Evolutionary conservation across 2,797 vertebrate species (phyloP).

Genomic region (Gambusia yucatana): DNA sequence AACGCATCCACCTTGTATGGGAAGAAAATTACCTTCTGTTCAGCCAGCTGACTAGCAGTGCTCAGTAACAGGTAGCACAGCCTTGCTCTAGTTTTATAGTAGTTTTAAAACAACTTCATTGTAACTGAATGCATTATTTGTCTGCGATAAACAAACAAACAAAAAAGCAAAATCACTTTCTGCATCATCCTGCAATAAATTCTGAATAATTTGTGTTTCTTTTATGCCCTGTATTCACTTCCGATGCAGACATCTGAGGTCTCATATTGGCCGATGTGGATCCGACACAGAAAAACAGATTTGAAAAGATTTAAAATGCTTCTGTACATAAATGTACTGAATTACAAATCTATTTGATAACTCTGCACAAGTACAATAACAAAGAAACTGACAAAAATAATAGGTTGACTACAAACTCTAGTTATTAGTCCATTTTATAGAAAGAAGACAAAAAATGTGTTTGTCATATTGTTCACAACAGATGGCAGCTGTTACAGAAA

Average conservation of each 20-base stretch:
- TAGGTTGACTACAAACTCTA: no score
- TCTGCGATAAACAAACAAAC: background rate
- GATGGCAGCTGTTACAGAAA: background rate
- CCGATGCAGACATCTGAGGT: no score
- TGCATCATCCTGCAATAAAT: background rate
- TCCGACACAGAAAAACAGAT: no score
- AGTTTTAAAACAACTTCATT: background rate
- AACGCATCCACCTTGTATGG: background rate
- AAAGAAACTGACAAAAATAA: no score
- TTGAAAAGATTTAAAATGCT: no score
- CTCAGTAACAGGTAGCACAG: background rate
- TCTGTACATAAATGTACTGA: no score
- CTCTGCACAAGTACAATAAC: no score
- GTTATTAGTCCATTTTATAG: background rate
- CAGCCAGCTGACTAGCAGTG: background rate
- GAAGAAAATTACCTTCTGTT: background rate
- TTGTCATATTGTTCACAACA: background rate
- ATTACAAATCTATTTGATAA: no score
- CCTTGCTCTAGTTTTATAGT: background rate
- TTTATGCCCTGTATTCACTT: no score
- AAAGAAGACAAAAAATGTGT: background rate
- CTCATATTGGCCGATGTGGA: no score
- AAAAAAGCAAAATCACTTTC: background rate
- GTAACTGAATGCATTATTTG: background rate
- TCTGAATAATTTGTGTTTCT: background rate